These are phyloP conservation scores for Nesogale talazaci DNA, from an alignment of 2,113 vertebrate genomes.

Conservation along the genomic window DNA sequence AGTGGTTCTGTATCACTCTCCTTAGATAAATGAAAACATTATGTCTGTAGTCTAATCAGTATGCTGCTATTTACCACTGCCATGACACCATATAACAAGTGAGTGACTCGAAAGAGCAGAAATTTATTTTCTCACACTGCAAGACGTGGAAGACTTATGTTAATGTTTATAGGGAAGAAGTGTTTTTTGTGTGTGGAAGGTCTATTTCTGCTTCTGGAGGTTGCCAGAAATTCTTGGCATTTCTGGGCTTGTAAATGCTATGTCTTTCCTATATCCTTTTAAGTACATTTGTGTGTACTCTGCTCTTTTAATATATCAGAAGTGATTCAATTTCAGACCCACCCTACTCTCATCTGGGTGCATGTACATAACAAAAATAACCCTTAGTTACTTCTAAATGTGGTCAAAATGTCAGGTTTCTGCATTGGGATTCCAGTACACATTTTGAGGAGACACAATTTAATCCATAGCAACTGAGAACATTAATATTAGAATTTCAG, in stretches of 20 bases:
- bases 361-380: not conserved
- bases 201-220: not conserved
- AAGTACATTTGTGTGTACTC: not conserved
- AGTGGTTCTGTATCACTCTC: not conserved
- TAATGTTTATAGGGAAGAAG: too few species aligned
- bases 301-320: not conserved
- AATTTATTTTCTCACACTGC: too few species aligned
- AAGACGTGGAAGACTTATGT: too few species aligned
- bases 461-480: not conserved
- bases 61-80: not conserved
- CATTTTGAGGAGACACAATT: not conserved
- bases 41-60: not conserved
- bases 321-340: not conserved
- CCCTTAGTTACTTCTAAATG: not conserved
- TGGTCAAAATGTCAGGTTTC: not conserved
- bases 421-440: not conserved
- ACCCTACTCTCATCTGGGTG: not conserved
- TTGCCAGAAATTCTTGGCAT: not conserved
- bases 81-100: too few species aligned
- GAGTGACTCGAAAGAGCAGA: too few species aligned
- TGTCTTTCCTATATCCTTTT: not conserved
- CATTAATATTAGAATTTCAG: not conserved
- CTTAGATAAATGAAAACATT: not conserved
- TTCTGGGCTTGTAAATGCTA: not conserved
- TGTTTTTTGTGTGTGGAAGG: too few species aligned